Base-by-base conservation (phyloP, 2,888 invertebrate genomes). In the Patella ulyssiponensis region DNA sequence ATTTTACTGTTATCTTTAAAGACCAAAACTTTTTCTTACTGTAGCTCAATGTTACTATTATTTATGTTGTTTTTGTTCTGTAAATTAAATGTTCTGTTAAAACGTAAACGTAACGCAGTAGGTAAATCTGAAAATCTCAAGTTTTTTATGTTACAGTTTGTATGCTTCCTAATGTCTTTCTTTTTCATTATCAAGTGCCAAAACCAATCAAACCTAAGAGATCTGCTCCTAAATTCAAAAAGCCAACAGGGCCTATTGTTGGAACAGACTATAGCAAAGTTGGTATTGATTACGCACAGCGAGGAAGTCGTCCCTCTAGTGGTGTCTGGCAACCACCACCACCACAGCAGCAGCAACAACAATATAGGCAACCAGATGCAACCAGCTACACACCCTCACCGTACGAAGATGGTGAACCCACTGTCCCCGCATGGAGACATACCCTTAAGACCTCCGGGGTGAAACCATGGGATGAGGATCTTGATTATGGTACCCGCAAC, bases 371-470 rank as follows among this genome's bases (percentile, higher is more conserved):
- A 64, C 64, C 64, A 23, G 64, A 64, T 64, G 64, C 64, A 11
- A 64, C 64, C 5, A 64, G 64, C 64, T 64, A 64, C 23, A 64
- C 20, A 64, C 23, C 64, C 23, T 64, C 64, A 64, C 64, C 64
- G 20, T 64, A 64, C 23, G 64, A 64, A 64, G 64, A 64, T 64
- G 64, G 64, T n/a, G 71, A 33, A 27, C 71, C 71, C 44, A 74
- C 73, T 15, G 73, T 77, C 15, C 86, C 87, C 14, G 83, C 86
- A 44, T 88, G 88, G 88, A 71, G 80, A 11, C 83, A 80, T 76
- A 80, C 83, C n/a, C 83, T 88, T 23, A 78, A 78, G 51, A 56
- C 84, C 27, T 80, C 84, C 4, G 86, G 86, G 11, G 86, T 82
- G 27, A 84, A 81, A 75, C 84, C 82, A 52, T 84, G 84, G 84